phyloP scores from a whole-genome alignment of 2,888 invertebrate species.

The Scotopteryx bipunctaria region DNA sequence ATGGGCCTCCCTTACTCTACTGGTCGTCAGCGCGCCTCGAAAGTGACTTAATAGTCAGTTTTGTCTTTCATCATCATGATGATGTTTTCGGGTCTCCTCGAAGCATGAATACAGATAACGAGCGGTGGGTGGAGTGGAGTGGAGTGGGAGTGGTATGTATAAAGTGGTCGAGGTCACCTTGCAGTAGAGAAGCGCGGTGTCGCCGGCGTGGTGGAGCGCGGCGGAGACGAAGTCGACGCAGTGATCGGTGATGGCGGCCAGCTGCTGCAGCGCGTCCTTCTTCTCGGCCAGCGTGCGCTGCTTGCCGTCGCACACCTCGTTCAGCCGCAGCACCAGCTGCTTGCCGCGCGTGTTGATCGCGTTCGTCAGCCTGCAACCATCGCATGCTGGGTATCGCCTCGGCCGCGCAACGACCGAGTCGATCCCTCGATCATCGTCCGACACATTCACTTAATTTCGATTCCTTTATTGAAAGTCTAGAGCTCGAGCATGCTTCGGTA shows the following conservation, averaged over 20 bases:
- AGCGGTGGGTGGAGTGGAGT: not conserved
- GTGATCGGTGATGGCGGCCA: conserved; percentile 94
- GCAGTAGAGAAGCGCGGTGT: conserved; percentile 92
- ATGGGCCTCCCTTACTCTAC: no score
- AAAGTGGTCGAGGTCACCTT: conserved; percentile 69
- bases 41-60: no score
- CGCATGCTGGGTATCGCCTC: no score
- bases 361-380: conserved; percentile 86
- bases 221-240: conserved; percentile 92
- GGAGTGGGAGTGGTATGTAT: not conserved
- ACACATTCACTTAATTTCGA: no score
- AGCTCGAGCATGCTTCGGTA: no score
- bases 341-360: conserved; percentile 92
- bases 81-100: no score
- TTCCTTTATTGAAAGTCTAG: no score
- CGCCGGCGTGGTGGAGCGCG: conserved; percentile 89
- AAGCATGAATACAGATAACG: not conserved
- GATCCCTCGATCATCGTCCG: no score
- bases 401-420: no score
- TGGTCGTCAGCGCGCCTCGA: no score
- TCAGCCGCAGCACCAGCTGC: conserved; percentile 90
- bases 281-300: conserved; percentile 91
- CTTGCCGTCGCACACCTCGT: conserved; percentile 88
- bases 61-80: no score
- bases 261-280: conserved; percentile 90